phyloP scores from a whole-genome alignment of 1,140 invertebrate species.

The Drosophila tsacasi region DNA sequence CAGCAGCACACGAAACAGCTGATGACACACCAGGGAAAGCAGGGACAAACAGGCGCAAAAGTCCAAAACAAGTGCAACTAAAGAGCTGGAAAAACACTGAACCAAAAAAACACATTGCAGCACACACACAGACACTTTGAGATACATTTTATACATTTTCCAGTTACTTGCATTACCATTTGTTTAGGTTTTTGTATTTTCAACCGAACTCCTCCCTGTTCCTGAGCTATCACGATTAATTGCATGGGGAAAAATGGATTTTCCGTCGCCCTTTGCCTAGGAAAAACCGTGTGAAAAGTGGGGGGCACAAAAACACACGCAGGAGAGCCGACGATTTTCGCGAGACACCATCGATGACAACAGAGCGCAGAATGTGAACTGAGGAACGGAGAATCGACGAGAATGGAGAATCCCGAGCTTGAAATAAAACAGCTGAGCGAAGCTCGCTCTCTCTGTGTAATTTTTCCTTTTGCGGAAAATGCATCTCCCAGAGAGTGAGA shows the following conservation, averaged over 20 bases:
- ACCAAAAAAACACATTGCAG: constrained; percentile 11
- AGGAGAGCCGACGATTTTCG: constrained; percentile 41
- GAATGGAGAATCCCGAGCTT: constrained; percentile 15
- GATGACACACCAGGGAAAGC: constrained; percentile 52
- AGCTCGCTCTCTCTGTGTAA: neutral
- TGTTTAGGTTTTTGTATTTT: constrained; percentile 78
- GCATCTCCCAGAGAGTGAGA: constrained; percentile 15
- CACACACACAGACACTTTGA: constrained; percentile 16
- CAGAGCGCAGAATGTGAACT: constrained; percentile 73
- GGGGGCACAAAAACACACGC: constrained; percentile 14
- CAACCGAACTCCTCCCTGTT: constrained; percentile 16
- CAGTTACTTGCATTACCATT: constrained; percentile 58
- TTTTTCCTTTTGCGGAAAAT: constrained; percentile 24
- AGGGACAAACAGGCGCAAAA: constrained; percentile 34
- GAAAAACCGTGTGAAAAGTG: constrained; percentile 64
- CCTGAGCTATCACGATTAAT: constrained; percentile 20
- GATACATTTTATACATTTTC: constrained; percentile 13
- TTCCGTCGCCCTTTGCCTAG: constrained; percentile 44
- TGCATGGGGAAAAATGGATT: constrained; percentile 44
- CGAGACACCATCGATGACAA: constrained; percentile 73
- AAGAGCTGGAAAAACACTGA: constrained; percentile 24
- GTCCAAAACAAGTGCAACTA: constrained; percentile 19
- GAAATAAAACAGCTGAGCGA: constrained; percentile 33
- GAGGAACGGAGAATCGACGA: constrained; percentile 22
- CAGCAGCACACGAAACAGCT: constrained; percentile 54